phyloP scores from a whole-genome alignment of 2,888 invertebrate genomes.

The Patella pellucida region DNA sequence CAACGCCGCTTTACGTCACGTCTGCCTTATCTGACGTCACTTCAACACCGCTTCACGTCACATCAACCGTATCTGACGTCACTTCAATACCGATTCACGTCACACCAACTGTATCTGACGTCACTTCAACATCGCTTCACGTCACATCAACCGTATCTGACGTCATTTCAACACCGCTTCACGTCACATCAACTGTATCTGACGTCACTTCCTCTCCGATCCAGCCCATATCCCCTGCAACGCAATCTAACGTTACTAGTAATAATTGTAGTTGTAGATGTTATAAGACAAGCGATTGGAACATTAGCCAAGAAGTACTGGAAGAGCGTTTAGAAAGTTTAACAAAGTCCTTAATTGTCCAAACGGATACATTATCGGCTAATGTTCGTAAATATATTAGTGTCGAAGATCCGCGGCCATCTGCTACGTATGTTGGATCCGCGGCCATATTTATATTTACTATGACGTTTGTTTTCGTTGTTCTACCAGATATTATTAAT shows the following conservation, averaged over 20 bases:
- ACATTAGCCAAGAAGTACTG: not conserved
- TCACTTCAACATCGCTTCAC: too few species aligned
- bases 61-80: too few species aligned
- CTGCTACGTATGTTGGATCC: slow-evolving; percentile 1
- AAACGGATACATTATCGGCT: not conserved
- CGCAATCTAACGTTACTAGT: not conserved
- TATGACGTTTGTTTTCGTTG: not conserved
- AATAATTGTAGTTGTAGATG: not conserved
- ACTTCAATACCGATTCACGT: too few species aligned
- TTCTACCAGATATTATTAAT: not conserved
- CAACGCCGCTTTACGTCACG: too few species aligned
- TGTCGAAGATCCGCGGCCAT: not conserved
- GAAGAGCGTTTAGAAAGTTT: not conserved
- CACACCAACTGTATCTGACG: too few species aligned
- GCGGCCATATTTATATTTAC: slow-evolving; percentile 1
- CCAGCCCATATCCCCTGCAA: too few species aligned
- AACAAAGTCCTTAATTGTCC: not conserved
- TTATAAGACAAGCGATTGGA: not conserved
- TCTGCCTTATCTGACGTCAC: too few species aligned
- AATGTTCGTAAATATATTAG: not conserved
- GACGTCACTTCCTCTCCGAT: too few species aligned
- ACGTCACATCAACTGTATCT: too few species aligned
- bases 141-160: too few species aligned
- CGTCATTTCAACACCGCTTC: too few species aligned
- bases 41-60: too few species aligned